These are phyloP conservation scores for Cabera pusaria DNA, from an alignment of 2,888 invertebrate species.

Conservation along the genomic window DNA sequence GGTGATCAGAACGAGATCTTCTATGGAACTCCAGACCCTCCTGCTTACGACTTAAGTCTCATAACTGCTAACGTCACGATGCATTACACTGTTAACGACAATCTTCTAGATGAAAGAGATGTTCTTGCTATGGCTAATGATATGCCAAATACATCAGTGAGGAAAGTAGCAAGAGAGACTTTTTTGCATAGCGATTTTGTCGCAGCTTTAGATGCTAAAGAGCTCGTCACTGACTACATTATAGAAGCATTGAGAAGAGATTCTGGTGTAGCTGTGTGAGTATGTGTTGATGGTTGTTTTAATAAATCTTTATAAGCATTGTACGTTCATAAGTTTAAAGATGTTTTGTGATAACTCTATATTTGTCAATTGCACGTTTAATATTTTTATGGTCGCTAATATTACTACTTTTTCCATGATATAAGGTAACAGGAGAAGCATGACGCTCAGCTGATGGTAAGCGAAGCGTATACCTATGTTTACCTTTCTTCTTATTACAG, in stretches of 20 bases:
- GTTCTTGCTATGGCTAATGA: conserved; percentile 53
- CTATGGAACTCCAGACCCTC: conserved; percentile 50
- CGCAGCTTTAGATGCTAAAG: conserved; percentile 47
- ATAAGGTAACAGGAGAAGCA: too few relatives aligned
- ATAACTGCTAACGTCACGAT: conserved; percentile 51
- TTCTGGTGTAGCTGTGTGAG: conserved; percentile 10
- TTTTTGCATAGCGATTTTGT: conserved; percentile 57
- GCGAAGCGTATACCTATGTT: too few relatives aligned
- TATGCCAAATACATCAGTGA: conserved; percentile 49
- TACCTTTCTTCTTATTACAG: too few relatives aligned
- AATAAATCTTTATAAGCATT: too few relatives aligned
- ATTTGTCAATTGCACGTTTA: too few relatives aligned
- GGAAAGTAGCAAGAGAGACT: conserved; percentile 49
- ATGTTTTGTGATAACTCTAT: too few relatives aligned
- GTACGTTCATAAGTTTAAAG: too few relatives aligned
- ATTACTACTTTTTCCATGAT: too few relatives aligned
- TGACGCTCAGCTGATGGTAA: too few relatives aligned
- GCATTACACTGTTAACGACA: conserved; percentile 58
- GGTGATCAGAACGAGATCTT: conserved; percentile 42
- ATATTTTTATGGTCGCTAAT: too few relatives aligned
- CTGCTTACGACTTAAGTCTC: conserved; percentile 48
- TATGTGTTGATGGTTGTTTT: too few relatives aligned
- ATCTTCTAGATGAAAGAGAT: conserved; percentile 52
- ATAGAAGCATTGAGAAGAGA: conserved; percentile 39
- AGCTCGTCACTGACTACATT: conserved; percentile 56